A percentile compares a stretch with the other conserved stretches of the same genome.
Conservation (phyloP, 2,797 vertebrate species). For the Enteromius thamalakanensis region DNA sequence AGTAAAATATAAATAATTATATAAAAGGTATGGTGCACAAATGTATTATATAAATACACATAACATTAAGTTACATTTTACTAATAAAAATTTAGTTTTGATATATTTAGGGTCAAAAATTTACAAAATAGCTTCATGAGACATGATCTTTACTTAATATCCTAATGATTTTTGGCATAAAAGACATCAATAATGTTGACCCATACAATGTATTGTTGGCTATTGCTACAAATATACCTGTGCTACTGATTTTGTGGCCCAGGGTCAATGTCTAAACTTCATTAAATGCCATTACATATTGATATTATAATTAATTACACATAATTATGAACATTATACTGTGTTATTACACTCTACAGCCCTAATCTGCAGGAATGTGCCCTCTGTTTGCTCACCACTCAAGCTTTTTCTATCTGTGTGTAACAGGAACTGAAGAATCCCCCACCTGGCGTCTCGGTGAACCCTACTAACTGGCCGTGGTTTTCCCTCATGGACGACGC, state of each 20-base stretch:
- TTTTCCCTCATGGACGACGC: conserved; percentile 73
- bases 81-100: background rate
- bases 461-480: conserved; percentile 69
- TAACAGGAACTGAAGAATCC: conserved; percentile 73
- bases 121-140: background rate
- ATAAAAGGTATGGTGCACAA: background rate
- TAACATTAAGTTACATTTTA: background rate
- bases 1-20: background rate
- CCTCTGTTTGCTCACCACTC: background rate
- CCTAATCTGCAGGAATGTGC: background rate
- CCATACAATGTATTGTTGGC: background rate
- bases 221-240: background rate
- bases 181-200: background rate
- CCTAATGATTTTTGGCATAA: background rate
- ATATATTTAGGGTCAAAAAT: background rate
- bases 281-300: background rate
- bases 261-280: background rate
- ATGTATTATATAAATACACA: background rate
- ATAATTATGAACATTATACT: background rate
- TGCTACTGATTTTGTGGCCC: background rate
- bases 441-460: conserved; percentile 65
- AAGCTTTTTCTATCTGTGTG: background rate
- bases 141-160: background rate
- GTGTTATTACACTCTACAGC: background rate
- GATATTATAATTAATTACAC: background rate